phyloP scores from a whole-genome alignment of 2,797 vertebrate species.

The Echiichthys vipera region DNA sequence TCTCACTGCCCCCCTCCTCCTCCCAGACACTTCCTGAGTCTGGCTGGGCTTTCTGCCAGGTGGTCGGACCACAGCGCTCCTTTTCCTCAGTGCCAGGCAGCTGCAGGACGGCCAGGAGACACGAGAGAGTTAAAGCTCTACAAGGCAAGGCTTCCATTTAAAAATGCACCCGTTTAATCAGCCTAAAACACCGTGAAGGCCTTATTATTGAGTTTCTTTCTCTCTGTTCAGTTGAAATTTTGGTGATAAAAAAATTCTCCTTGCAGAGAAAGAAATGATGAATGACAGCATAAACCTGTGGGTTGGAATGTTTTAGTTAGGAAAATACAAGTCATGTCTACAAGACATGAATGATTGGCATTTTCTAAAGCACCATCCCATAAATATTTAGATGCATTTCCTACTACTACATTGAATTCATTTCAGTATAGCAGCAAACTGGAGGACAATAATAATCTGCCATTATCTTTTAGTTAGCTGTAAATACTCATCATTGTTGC shows the following conservation, averaged over 20 bases:
- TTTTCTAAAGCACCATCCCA: slow-evolving; percentile 12
- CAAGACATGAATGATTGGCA: not conserved
- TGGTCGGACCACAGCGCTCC: slow-evolving; percentile 45
- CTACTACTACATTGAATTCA: slow-evolving; percentile 9
- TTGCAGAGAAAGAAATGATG: not conserved
- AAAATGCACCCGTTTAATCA: slow-evolving; percentile 1
- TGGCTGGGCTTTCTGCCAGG: slow-evolving; percentile 72
- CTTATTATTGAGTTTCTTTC: not conserved
- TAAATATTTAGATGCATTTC: slow-evolving; percentile 18
- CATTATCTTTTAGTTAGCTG: not conserved
- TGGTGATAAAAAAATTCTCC: not conserved
- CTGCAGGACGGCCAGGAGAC: slow-evolving; percentile 66
- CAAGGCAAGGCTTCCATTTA: slow-evolving; percentile 29
- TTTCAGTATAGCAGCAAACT: not conserved
- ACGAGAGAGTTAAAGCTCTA: slow-evolving; percentile 23
- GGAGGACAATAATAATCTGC: too few relatives aligned
- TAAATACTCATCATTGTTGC: not conserved
- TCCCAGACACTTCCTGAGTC: slow-evolving; percentile 75
- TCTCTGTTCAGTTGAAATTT: not conserved
- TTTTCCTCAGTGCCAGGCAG: slow-evolving; percentile 67
- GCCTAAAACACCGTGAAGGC: not conserved
- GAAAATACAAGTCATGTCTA: not conserved
- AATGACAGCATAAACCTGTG: not conserved
- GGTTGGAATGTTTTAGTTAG: not conserved
- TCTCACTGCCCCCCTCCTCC: not conserved